These are phyloP conservation scores for Macrotis lagotis DNA, from an alignment of 2,113 vertebrate genomes.

Conservation along the genomic window DNA sequence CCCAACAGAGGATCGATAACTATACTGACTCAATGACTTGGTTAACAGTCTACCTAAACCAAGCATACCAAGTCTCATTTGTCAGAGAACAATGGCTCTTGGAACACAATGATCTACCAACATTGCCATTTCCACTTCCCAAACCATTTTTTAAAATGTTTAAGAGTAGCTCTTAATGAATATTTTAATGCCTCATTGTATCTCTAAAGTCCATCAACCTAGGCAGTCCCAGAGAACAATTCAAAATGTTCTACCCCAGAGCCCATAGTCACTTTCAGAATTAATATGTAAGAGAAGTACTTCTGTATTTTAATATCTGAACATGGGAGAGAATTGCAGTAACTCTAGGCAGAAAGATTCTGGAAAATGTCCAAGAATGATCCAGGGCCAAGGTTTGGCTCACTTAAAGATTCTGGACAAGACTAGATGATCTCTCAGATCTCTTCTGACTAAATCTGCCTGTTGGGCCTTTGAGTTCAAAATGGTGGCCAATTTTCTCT, in stretches of 20 bases:
- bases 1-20: not conserved
- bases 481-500: not conserved
- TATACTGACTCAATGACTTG: not conserved
- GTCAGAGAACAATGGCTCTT: not conserved
- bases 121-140: not conserved
- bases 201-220: not conserved
- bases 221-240: not conserved
- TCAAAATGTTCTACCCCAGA: not conserved
- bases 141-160: not conserved
- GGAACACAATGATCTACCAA: not conserved
- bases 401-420: not conserved
- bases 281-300: not conserved
- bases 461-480: not conserved
- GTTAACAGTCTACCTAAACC: not conserved
- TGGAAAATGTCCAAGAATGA: not conserved
- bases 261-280: fast-evolving
- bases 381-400: fast-evolving
- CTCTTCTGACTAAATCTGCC: not conserved
- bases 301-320: not conserved
- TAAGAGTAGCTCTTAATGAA: not conserved
- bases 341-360: not conserved
- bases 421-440: not conserved
- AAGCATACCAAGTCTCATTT: not conserved
- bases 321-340: not conserved
- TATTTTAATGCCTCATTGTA: not conserved